phyloP scores from a whole-genome alignment of 2,113 vertebrate genomes.

The Amphiprion ocellaris region DNA sequence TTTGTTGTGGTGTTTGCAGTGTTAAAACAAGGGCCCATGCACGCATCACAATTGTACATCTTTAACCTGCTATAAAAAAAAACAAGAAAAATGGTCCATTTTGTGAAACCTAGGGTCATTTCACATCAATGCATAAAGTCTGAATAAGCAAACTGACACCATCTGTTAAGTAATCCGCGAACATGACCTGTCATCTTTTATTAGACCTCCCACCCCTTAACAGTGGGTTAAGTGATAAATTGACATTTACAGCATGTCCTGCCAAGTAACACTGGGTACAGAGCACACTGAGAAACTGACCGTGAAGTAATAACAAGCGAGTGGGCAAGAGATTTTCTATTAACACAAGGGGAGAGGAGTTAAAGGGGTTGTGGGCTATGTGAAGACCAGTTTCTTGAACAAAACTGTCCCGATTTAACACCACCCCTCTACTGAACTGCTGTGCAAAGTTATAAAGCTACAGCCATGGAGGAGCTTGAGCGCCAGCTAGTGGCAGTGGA shows the following conservation, averaged over 20 bases:
- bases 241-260: constrained; percentile 79
- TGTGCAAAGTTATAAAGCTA: constrained; percentile 24
- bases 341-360: constrained; percentile 72
- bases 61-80: background rate
- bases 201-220: constrained; percentile 78
- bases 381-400: constrained; percentile 54
- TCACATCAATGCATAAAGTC: constrained; percentile 36
- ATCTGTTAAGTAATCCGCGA: constrained; percentile 62
- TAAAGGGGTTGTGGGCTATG: constrained; percentile 58
- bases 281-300: constrained; percentile 71
- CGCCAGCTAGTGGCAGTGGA: constrained; percentile 86
- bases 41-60: background rate
- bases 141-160: constrained; percentile 60
- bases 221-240: constrained; percentile 84
- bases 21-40: too few species aligned
- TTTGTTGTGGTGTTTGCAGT: too few species aligned
- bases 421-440: constrained; percentile 10
- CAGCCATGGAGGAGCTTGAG: constrained; percentile 80
- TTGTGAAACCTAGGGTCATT: constrained; percentile 14
- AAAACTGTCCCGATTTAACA: constrained; percentile 47
- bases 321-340: constrained; percentile 76
- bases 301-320: constrained; percentile 72
- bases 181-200: constrained; percentile 71
- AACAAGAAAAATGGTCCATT: background rate
- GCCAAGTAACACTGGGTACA: constrained; percentile 74